Base-by-base conservation (phyloP, 2,888 invertebrate genomes). In the Drosophila mayaguana region DNA sequence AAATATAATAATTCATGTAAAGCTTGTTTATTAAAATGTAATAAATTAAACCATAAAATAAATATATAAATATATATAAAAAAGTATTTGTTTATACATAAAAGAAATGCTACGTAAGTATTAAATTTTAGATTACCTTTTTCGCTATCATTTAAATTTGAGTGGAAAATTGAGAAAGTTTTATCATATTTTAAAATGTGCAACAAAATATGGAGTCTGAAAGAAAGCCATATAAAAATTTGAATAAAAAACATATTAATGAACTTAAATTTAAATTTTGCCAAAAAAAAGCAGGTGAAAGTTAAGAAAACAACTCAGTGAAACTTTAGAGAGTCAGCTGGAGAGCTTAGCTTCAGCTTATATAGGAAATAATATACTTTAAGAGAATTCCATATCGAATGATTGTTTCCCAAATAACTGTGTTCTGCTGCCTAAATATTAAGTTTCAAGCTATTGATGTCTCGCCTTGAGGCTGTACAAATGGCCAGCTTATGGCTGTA, bases 211-310 rank as follows among this genome's bases (percentile, higher is more conserved):
- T 20, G 36, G 6, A 51, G 45, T 45, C 57, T 40, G 50, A 63
- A 28, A 38, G 18, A 34, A 32, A 43, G 40, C 36, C 43, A 43
- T 36, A 51, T 16, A 48, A 46, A 51, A 65, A 65, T 53, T 51
- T 59, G 62, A 46, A 38, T 25, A 25, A 32, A 60, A 60, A 56
- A 81, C 28, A 54, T 75, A 75, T 70, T 69, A 78, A 59, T 75
- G 69, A 78, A 72, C 73, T 90, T 75, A 62, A 74, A 81, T 85
- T 79, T 80, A 57, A 71, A 80, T 38, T 22, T 36, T 34, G 22
- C 22, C 16, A 22, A 53, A 16, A 36, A 14, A 53, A 50, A 14
- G 4, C 8, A 32, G 32, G 12, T 18, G 18, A 3, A 48, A 32
- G 32, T n/a, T 28, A n/a, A 18, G 6, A 28, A 32, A 14, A 18